These are phyloP conservation scores for Palaemon carinicauda DNA, from an alignment of 1,140 invertebrate species.

Conservation along the genomic window DNA sequence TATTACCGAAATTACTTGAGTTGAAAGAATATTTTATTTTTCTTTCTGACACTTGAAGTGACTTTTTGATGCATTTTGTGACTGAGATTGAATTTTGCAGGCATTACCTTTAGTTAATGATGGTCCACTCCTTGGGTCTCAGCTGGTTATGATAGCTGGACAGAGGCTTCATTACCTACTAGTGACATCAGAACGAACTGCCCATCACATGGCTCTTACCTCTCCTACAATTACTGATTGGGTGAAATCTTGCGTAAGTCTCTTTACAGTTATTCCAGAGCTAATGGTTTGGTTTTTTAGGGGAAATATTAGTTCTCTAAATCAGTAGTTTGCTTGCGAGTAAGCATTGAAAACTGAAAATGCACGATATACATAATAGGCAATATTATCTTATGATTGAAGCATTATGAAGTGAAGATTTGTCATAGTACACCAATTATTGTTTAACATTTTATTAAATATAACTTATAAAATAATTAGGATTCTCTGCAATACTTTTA, in stretches of 20 bases:
- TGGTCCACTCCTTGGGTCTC: conserved; percentile 63
- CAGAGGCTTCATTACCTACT: conserved; percentile 61
- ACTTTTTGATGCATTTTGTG: background rate
- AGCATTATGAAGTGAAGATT: no score
- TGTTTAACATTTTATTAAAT: no score
- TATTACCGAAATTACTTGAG: background rate
- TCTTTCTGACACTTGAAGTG: background rate
- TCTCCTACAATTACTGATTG: conserved; percentile 53
- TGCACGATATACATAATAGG: no score
- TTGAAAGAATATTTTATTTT: background rate
- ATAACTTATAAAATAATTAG: no score
- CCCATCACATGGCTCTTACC: conserved; percentile 38
- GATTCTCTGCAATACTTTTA: no score
- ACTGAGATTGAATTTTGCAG: conserved; percentile 55
- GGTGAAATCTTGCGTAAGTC: conserved; percentile 51
- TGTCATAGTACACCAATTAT: no score
- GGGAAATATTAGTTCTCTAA: no score
- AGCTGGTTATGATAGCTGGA: conserved; percentile 64
- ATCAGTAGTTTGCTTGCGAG: background rate
- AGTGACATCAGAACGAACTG: background rate
- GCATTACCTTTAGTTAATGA: conserved; percentile 64
- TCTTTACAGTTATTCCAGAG: background rate
- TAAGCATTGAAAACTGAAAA: background rate
- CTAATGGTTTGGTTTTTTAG: background rate
- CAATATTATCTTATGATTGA: no score